These are phyloP conservation scores for Zeugodacus cucurbitae DNA, from an alignment of 1,140 invertebrate genomes.

Conservation along the genomic window DNA sequence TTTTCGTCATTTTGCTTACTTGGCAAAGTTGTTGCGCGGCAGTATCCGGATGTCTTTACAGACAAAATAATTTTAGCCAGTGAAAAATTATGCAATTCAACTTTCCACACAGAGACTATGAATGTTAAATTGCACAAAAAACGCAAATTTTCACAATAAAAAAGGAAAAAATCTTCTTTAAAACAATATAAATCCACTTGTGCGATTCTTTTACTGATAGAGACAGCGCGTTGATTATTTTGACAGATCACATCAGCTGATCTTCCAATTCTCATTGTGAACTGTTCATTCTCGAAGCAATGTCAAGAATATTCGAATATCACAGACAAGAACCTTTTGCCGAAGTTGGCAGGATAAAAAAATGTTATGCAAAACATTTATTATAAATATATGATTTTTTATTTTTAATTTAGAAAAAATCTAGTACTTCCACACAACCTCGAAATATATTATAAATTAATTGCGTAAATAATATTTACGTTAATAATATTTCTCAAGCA, in stretches of 20 bases:
- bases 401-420: too few relatives aligned
- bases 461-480: too few relatives aligned
- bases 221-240: conserved; percentile 12
- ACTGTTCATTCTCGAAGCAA: neutral
- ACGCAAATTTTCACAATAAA: neutral
- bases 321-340: neutral
- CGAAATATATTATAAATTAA: too few relatives aligned
- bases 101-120: neutral
- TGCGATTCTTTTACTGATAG: conserved; percentile 15
- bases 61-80: neutral
- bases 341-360: too few relatives aligned
- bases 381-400: too few relatives aligned
- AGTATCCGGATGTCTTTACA: neutral
- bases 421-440: too few relatives aligned
- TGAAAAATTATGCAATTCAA: neutral
- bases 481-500: too few relatives aligned
- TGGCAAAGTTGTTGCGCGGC: conserved; percentile 23
- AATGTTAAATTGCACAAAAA: neutral
- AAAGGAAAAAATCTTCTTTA: neutral
- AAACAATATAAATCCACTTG: conserved; percentile 29
- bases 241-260: conserved; percentile 27
- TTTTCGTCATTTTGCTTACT: conserved; percentile 31
- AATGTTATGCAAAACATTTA: too few relatives aligned
- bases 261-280: conserved; percentile 5
- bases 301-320: neutral